Base-by-base conservation (phyloP, 1,140 invertebrate genomes). In the Magallana angulata region DNA sequence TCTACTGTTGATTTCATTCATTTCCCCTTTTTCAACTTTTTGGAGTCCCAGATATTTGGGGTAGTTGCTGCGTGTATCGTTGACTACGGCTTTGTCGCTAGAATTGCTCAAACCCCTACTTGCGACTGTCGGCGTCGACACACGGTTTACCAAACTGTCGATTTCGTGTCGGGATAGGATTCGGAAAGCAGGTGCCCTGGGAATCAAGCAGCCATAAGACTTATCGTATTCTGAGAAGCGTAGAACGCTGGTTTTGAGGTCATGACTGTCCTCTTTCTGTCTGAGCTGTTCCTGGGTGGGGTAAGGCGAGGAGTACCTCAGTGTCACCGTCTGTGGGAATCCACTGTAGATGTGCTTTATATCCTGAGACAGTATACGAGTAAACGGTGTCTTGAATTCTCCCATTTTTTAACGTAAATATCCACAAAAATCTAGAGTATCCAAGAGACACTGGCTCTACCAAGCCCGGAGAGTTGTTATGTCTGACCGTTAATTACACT, bases 281-380 rank as follows among this genome's bases (percentile, higher is more conserved):
- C 90, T 76, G 16, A 93, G 89, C 82, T 93, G 91, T 71, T 92
- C 91, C 89, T 92, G 90, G 68, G 92, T 92, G 6, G 92, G 92
- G 81, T 91, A 93, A 57, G 91, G 90, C 1, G 84, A 87, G 12
- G 91, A 88, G 85, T 92, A 90, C 4, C 90, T 57, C 71, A 89
- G 80, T 30, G 30, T 85, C 2, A 91, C 87, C 24, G 86, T 90
- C 87, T 89, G 88, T 24, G 92, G 92, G 30, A 88, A 89, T 36
- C 92, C 92, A 59, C 91, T 92, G 87, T 93, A 93, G 9, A 93
- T 91, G 64, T 93, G 92, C 36, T 92, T 91, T 64, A 93, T 90
- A 81, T 93, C 92, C 59, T 89, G 82, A 59, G 87, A 90, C 6
- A 93, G 83, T n/a, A 93, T 93, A 9, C 83, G 87, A 84, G 90